Percentiles rank a stretch among this genome's conserved stretches.
phyloP scores from a whole-genome alignment of 2,113 vertebrate species.

The Heloderma charlesbogerti region DNA sequence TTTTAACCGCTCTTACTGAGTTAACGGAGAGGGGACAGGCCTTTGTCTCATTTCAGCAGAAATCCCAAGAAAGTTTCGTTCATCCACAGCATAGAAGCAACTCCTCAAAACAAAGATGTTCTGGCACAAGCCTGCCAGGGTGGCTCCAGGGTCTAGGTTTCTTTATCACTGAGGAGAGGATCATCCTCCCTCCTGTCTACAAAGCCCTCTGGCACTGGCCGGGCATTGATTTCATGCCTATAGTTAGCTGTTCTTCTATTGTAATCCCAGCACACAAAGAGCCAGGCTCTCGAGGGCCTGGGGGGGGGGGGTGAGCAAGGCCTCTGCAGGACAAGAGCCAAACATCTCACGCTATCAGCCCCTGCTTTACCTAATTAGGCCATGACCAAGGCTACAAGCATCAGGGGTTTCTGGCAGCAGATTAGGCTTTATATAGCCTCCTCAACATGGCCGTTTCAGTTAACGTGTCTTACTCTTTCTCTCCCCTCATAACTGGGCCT shows the following conservation, averaged over 20 bases:
- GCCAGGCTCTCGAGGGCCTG: conserved; percentile 15
- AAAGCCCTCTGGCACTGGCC: conserved; percentile 24
- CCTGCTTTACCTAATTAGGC: conserved; percentile 78
- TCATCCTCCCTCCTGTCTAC: neutral
- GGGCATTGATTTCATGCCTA: conserved; percentile 74
- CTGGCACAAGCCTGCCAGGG: conserved; percentile 4
- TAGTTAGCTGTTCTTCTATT: conserved; percentile 73
- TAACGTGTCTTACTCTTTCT: conserved; percentile 61
- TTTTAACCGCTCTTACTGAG: neutral
- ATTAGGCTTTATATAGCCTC: conserved; percentile 75
- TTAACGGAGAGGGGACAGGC: neutral
- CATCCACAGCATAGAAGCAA: neutral
- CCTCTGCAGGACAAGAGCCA: conserved; percentile 58
- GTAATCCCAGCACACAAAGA: conserved; percentile 77
- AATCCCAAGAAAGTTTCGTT: neutral
- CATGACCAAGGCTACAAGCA: conserved; percentile 65
- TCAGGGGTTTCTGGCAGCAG: conserved; percentile 54
- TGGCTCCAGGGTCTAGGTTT: neutral
- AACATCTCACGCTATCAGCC: conserved; percentile 63
- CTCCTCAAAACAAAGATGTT: conserved; percentile 1
- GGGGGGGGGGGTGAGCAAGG: conserved; percentile 15
- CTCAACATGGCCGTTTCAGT: conserved; percentile 71
- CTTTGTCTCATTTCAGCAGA: neutral
- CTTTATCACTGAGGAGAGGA: neutral
- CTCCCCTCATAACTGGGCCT: conserved; percentile 19